Evolutionary conservation across 2,888 invertebrate genomes (phyloP).

Genomic region (Chromoteleia sp.): DNA sequence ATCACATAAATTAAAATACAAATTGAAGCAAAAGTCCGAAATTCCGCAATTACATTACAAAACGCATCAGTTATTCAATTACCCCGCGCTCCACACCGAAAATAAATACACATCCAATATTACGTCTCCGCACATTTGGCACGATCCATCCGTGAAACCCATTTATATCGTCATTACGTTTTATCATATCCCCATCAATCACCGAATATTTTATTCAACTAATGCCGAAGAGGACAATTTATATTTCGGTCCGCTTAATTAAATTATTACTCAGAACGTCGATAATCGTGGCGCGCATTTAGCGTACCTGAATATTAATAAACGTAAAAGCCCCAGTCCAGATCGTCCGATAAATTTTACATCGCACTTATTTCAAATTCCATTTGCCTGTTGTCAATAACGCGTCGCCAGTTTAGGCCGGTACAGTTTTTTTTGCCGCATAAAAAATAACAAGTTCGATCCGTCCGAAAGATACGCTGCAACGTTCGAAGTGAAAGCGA

Average conservation of each 20-base stretch:
- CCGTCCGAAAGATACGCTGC: constrained; percentile 1
- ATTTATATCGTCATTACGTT: constrained; percentile 21
- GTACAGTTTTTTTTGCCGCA: neutral
- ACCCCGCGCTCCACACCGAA: neutral
- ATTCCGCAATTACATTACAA: neutral
- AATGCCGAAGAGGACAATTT: constrained; percentile 1
- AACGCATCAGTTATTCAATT: constrained; percentile 15
- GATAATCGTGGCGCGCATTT: constrained; percentile 14
- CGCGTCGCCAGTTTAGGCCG: neutral
- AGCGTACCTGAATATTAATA: constrained; percentile 8
- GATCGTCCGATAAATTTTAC: neutral
- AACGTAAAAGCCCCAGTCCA: neutral
- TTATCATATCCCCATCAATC: constrained; percentile 14
- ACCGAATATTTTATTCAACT: constrained; percentile 5
- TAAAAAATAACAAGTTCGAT: constrained; percentile 6
- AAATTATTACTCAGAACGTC: neutral
- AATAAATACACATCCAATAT: constrained; percentile 8
- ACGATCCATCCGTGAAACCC: neutral
- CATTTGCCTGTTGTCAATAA: constrained; percentile 20
- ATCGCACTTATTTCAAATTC: constrained; percentile 10
- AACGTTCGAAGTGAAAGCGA: constrained; percentile 30
- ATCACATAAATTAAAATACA: constrained; percentile 8
- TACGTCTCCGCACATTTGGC: neutral
- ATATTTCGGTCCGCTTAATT: constrained; percentile 11
- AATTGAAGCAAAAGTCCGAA: constrained; percentile 4